Evolutionary conservation across 2,888 invertebrate genomes (phyloP).

Genomic region (Megalurothrips usitatus): DNA sequence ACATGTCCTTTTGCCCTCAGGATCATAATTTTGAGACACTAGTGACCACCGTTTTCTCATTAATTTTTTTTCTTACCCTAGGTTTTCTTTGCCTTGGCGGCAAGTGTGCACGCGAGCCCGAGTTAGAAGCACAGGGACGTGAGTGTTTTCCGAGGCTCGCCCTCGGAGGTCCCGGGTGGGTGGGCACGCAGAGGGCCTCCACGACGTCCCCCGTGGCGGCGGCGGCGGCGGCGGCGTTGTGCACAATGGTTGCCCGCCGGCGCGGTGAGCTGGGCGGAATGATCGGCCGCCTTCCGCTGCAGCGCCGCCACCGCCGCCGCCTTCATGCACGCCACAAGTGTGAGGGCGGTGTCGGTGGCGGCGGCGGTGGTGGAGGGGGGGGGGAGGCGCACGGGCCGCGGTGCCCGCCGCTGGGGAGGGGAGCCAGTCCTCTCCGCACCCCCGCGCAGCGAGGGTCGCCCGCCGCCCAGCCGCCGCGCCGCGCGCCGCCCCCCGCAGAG

Average conservation of each 20-base stretch:
- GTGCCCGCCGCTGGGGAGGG: neutral
- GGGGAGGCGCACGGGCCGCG: neutral
- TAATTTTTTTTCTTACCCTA: no score
- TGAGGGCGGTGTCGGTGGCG: neutral
- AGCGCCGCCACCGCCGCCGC: neutral
- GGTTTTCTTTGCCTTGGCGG: no score
- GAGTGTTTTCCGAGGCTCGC: no score
- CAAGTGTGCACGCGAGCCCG: no score
- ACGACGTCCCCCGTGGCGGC: no score
- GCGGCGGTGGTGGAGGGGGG: neutral
- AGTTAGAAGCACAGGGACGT: no score
- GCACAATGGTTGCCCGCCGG: neutral
- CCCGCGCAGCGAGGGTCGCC: neutral
- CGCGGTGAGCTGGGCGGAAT: neutral
- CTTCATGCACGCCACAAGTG: constrained; percentile 2
- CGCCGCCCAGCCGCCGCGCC: neutral
- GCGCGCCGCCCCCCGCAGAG: neutral
- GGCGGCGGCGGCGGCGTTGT: no score
- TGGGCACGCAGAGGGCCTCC: no score
- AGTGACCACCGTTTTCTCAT: no score
- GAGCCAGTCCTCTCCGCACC: neutral
- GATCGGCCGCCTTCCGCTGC: neutral
- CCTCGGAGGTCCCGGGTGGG: no score
- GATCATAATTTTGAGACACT: no score
- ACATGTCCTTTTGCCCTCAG: no score